A percentile compares a stretch with the other conserved stretches of the same genome.
Evolutionary conservation across 2,888 invertebrate genomes (phyloP).

Genomic region (Yponomeuta plumbellus): DNA sequence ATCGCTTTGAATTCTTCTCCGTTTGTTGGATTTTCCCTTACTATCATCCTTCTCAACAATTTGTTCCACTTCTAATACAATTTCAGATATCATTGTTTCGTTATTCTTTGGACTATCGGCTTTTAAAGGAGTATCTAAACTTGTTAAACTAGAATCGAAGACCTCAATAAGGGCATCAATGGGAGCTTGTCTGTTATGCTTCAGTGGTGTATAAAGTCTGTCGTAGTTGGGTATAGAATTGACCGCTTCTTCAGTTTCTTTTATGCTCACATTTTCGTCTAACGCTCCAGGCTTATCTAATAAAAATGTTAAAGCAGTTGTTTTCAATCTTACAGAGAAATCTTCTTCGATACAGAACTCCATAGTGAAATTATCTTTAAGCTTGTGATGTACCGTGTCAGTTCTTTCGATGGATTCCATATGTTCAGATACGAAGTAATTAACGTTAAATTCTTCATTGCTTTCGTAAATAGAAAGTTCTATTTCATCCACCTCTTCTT

Average conservation of each 20-base stretch:
- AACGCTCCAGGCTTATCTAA: slow-evolving; percentile 39
- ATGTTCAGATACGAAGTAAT: slow-evolving; percentile 42
- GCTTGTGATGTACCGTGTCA: slow-evolving; percentile 33
- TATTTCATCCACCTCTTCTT: slow-evolving; percentile 50
- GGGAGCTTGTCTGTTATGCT: slow-evolving; percentile 34
- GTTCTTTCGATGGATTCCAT: slow-evolving; percentile 37
- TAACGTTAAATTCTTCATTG: slow-evolving; percentile 44
- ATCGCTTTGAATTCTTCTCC: slow-evolving; percentile 47
- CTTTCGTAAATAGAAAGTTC: slow-evolving; percentile 53
- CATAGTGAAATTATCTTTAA: slow-evolving; percentile 64
- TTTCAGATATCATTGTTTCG: slow-evolving; percentile 36
- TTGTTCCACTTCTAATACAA: slow-evolving; percentile 51
- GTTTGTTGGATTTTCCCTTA: slow-evolving; percentile 45
- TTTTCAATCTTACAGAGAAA: slow-evolving; percentile 47
- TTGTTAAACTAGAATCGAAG: slow-evolving; percentile 66
- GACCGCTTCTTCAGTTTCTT: slow-evolving; percentile 58
- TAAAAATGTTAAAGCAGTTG: slow-evolving; percentile 42
- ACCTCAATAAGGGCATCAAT: slow-evolving; percentile 51
- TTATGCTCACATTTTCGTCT: slow-evolving; percentile 33
- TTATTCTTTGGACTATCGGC: slow-evolving; percentile 34
- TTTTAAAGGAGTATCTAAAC: slow-evolving; percentile 65
- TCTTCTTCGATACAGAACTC: slow-evolving; percentile 63
- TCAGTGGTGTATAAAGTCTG: slow-evolving; percentile 58
- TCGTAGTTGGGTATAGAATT: slow-evolving; percentile 52
- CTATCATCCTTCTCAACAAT: slow-evolving; percentile 30